Evolutionary conservation across 2,888 invertebrate genomes (phyloP), one percentile per base, ranked within the genome.

Genomic region (Rhimphoctona megacephalus): DNA sequence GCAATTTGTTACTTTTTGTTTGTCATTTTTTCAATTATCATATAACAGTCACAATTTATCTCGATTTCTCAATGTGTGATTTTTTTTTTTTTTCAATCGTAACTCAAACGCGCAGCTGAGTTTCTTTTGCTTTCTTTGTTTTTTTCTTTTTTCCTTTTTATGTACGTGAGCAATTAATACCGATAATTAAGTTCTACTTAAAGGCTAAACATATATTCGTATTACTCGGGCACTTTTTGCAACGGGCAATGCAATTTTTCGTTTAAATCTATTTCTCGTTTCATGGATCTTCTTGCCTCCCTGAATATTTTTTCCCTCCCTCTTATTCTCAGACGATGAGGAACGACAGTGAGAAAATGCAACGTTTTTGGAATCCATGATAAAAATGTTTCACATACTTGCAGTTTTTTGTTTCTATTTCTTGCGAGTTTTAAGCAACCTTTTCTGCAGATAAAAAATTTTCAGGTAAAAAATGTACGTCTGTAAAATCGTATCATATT

Each of bases 101-200:
- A 64, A 81, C 33, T 80, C 39, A 39, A 81, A 79, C 72, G 76
- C 76, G 66, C 61, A 70, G 36, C 57, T 69, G 77, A 52, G 57
- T 57, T 83, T 70, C 39, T 77, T 72, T 66, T 73, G 25, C 54
- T 54, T 78, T 85, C 74, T 57, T 76, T 57, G 57, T 57, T 83
- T 78, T 57, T 61, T 77, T 67, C 5, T 77, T 39, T 70, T 67
- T 67, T 73, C 19, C 30, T 61, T 76, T 85, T 80, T 69, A 70
- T 81, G 72, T 86, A 81, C 81, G 83, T 89, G 87, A 89, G 85
- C 88, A 87, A 89, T 89, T 88, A 87, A 87, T 87, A 88, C 85
- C 73, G 78, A 86, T 85, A 88, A 79, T 83, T 74, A 82, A 86
- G 84, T 76, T 81, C 83, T 88, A 89, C 86, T 88, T 87, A 89